Conservation (phyloP, 2,113 vertebrate species). For the Neolamprologus variostigma region DNA sequence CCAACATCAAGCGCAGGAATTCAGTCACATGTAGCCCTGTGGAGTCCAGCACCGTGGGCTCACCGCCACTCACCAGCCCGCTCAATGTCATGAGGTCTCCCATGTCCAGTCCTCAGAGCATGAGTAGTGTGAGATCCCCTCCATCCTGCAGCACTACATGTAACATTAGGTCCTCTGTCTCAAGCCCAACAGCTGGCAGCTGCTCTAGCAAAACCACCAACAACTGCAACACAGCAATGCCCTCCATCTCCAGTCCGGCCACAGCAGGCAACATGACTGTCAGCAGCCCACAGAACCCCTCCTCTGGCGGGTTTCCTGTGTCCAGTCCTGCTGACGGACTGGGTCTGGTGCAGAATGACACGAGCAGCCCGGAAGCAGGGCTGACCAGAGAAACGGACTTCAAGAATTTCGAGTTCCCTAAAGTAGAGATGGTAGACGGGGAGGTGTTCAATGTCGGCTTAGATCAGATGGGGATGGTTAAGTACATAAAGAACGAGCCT, state of each 20-base stretch:
- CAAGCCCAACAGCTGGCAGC: conserved; percentile 80
- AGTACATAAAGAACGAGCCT: conserved; percentile 94
- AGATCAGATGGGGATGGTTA: conserved; percentile 83
- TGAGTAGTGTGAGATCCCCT: conserved; percentile 88
- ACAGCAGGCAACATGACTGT: conserved; percentile 70
- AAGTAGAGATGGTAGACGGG: conserved; percentile 85
- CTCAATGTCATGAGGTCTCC: conserved; percentile 93
- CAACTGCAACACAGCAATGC: conserved; percentile 71
- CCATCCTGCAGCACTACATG: conserved; percentile 80
- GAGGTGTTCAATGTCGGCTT: conserved; percentile 79
- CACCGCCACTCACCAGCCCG: conserved; percentile 89
- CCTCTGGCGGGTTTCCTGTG: conserved; percentile 78
- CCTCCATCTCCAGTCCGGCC: conserved; percentile 85
- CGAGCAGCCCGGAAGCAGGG: conserved; percentile 78
- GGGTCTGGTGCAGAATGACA: conserved; percentile 76
- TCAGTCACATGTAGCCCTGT: conserved; percentile 87
- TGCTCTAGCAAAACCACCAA: conserved; percentile 46
- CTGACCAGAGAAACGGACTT: conserved; percentile 76
- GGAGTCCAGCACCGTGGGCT: conserved; percentile 82
- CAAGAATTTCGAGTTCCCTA: conserved; percentile 82
- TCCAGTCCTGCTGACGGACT: conserved; percentile 84
- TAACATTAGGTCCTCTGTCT: conserved; percentile 84
- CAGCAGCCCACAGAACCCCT: conserved; percentile 68
- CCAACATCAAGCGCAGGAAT: conserved; percentile 77
- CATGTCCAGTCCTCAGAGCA: conserved; percentile 92